Conservation (phyloP, 2,888 invertebrate genomes). For the Sarcophaga rosellei region DNA sequence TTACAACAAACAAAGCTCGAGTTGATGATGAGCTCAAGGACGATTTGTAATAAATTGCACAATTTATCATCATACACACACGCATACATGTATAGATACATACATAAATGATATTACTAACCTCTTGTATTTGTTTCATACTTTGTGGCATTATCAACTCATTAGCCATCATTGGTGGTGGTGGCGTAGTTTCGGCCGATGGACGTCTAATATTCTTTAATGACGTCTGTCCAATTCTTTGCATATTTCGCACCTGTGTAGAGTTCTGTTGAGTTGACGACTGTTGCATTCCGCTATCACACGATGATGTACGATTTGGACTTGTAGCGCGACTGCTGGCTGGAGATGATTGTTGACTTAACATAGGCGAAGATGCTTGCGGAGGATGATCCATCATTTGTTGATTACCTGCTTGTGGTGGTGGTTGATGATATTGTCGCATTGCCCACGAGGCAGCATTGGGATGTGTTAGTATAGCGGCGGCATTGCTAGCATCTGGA, state of each 20-base stretch:
- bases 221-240: conserved; percentile 74
- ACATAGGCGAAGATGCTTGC: conserved; percentile 86
- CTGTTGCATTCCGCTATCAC: conserved; percentile 72
- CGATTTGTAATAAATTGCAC: too few species aligned
- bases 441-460: conserved; percentile 76
- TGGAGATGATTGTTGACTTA: conserved; percentile 89
- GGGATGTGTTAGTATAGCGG: conserved; percentile 76
- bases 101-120: conserved; percentile 70
- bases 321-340: conserved; percentile 89
- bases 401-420: conserved; percentile 51
- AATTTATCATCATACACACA: too few species aligned
- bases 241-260: conserved; percentile 76
- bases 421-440: conserved; percentile 73
- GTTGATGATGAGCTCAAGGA: too few species aligned
- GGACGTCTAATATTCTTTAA: conserved; percentile 78
- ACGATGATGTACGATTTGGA: conserved; percentile 82
- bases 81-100: too few species aligned
- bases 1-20: too few species aligned
- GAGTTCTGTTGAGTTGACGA: conserved; percentile 72
- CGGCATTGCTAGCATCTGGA: conserved; percentile 73
- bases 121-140: conserved; percentile 79
- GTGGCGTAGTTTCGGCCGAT: conserved; percentile 80
- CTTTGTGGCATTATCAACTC: conserved; percentile 75
- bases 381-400: conserved; percentile 80
- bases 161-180: conserved; percentile 73